These are phyloP conservation scores for Ceramica pisi DNA, from an alignment of 2,888 invertebrate genomes.

Conservation along the genomic window DNA sequence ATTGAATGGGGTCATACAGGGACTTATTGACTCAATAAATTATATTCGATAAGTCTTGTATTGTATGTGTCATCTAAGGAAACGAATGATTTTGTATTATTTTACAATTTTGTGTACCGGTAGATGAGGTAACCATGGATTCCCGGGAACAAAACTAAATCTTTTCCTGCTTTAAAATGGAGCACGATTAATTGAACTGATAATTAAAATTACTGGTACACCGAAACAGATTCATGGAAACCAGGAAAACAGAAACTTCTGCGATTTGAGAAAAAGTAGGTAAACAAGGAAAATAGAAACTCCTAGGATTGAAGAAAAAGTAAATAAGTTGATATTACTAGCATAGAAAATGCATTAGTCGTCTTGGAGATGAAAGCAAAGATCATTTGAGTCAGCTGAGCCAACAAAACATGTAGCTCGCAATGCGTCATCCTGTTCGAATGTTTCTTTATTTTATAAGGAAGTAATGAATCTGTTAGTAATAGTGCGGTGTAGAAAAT, in stretches of 20 bases:
- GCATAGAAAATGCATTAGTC: conserved; percentile 11
- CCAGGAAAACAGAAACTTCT: conserved; percentile 4
- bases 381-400: conserved; percentile 69
- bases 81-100: conserved; percentile 19
- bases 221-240: conserved; percentile 19
- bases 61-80: conserved; percentile 13
- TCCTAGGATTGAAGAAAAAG: conserved; percentile 13
- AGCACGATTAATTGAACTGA: conserved; percentile 13
- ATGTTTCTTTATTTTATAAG: conserved; percentile 59
- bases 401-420: conserved; percentile 47
- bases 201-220: neutral
- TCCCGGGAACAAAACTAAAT: neutral
- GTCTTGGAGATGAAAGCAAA: conserved; percentile 43
- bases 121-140: conserved; percentile 1
- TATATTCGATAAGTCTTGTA: conserved; percentile 27
- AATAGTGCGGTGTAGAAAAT: conserved; percentile 21
- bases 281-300: conserved; percentile 16
- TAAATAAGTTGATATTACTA: conserved; percentile 17
- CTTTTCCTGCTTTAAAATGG: conserved; percentile 35
- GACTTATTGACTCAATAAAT: conserved; percentile 49
- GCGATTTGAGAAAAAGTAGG: conserved; percentile 5
- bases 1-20: conserved; percentile 54
- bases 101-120: conserved; percentile 16
- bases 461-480: conserved; percentile 53
- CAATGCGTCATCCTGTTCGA: conserved; percentile 47